Evolutionary conservation across 2,797 vertebrate genomes (phyloP).

Genomic region (Tachyglossus aculeatus): DNA sequence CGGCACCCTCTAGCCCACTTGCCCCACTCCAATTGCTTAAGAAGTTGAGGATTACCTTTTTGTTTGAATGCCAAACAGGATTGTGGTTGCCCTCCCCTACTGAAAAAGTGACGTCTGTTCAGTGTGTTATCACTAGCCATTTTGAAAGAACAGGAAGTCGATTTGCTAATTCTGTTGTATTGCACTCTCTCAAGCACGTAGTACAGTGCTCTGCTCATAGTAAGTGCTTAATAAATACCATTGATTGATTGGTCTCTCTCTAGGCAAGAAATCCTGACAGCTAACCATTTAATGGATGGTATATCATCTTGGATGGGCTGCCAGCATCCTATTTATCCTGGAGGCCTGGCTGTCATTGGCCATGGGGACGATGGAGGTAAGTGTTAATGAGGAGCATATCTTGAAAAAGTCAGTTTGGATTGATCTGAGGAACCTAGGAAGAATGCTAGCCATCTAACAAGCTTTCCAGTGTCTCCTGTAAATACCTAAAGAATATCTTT

Average conservation of each 20-base stretch:
- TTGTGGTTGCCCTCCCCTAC: no score
- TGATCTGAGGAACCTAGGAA: slow-evolving; percentile 14
- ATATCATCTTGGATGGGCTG: slow-evolving; percentile 22
- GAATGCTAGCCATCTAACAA: not conserved
- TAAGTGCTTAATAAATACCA: no score
- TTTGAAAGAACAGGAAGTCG: not conserved
- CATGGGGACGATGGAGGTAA: not conserved
- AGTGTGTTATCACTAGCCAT: not conserved
- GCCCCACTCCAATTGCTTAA: no score
- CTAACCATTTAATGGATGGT: slow-evolving; percentile 5
- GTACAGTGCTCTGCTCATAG: no score
- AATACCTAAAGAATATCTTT: not conserved
- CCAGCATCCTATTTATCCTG: not conserved
- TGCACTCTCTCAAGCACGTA: no score
- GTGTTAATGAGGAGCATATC: slow-evolving; percentile 23
- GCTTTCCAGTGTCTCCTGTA: not conserved
- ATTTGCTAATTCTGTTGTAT: no score
- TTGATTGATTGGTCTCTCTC: not conserved
- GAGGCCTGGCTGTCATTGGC: not conserved
- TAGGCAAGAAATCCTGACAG: not conserved
- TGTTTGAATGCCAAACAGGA: slow-evolving; percentile 1
- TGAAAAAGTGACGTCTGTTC: not conserved
- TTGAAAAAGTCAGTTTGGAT: not conserved
- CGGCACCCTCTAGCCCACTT: no score
- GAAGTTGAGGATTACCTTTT: no score